Evolutionary conservation across 2,113 vertebrate species (phyloP).

Genomic region (Connochaetes taurinus): DNA sequence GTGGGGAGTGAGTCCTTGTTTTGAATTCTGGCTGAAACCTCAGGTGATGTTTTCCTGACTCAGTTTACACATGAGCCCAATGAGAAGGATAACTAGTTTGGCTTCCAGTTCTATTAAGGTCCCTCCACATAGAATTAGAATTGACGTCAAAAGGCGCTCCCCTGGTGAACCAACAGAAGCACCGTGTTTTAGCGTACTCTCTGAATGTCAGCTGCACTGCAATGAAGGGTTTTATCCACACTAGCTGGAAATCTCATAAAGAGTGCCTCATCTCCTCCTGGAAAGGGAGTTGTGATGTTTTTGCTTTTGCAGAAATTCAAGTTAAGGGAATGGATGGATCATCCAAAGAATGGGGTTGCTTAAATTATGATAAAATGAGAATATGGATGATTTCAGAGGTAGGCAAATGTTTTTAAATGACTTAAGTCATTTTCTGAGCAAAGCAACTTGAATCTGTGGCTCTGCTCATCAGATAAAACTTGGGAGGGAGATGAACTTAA

Average conservation of each 20-base stretch:
- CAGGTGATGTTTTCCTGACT: neutral
- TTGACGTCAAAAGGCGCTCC: neutral
- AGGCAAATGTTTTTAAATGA: neutral
- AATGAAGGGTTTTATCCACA: neutral
- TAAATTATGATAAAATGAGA: neutral
- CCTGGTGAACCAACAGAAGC: neutral
- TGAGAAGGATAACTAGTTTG: neutral
- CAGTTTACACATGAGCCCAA: slow-evolving; percentile 12
- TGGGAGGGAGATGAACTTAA: neutral
- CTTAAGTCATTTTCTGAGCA: neutral
- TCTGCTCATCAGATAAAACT: neutral
- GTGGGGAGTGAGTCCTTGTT: neutral
- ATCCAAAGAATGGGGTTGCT: neutral
- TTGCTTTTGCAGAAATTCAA: neutral
- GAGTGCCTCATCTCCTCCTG: neutral
- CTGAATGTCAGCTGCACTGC: accelerated
- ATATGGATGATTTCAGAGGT: neutral
- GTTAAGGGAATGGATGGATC: neutral
- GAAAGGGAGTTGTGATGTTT: neutral
- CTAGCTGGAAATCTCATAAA: neutral
- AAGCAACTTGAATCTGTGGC: neutral
- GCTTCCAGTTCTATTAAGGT: neutral
- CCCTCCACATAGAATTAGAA: neutral
- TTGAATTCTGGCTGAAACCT: neutral
- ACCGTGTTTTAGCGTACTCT: accelerated